These are phyloP conservation scores for Centropyge bicolor DNA, from an alignment of 2,797 vertebrate genomes.

Conservation along the genomic window DNA sequence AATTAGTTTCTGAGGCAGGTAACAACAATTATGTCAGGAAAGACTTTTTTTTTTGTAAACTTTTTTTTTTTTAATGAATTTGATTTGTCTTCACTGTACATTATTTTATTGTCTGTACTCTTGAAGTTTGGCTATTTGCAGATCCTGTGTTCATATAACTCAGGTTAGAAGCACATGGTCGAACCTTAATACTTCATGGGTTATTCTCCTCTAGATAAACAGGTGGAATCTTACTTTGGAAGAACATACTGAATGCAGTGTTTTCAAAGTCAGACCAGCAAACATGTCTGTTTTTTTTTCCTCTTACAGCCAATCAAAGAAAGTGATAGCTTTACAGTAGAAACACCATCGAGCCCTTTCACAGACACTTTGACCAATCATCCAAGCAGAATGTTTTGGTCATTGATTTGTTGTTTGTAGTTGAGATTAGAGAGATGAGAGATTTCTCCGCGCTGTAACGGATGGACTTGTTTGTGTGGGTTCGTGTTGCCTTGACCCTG, in stretches of 20 bases:
- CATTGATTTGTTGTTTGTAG: constrained; percentile 61
- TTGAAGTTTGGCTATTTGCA: not conserved
- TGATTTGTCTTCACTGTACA: not conserved
- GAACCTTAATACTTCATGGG: constrained; percentile 6
- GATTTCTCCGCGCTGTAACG: constrained; percentile 40
- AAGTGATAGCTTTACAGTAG: constrained; percentile 20
- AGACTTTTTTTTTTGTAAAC: too few species aligned
- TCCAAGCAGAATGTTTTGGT: constrained; percentile 38
- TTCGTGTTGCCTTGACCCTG: constrained; percentile 44
- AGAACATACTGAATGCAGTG: constrained; percentile 1
- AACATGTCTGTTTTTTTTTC: constrained; percentile 1
- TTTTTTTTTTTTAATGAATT: not conserved
- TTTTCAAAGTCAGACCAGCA: not conserved
- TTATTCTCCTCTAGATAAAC: not conserved
- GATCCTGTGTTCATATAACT: constrained; percentile 1
- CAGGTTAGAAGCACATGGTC: not conserved
- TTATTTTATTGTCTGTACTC: not conserved
- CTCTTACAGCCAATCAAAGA: constrained; percentile 16
- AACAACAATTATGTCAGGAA: constrained; percentile 6
- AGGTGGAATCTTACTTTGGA: not conserved
- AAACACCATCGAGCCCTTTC: constrained; percentile 7
- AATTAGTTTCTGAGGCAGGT: not conserved
- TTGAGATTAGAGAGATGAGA: constrained; percentile 42
- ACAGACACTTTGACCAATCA: constrained; percentile 31
- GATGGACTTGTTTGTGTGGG: constrained; percentile 51